These are phyloP conservation scores for Formicarius rufipectus DNA, from an alignment of 2,113 vertebrate species.

Conservation along the genomic window DNA sequence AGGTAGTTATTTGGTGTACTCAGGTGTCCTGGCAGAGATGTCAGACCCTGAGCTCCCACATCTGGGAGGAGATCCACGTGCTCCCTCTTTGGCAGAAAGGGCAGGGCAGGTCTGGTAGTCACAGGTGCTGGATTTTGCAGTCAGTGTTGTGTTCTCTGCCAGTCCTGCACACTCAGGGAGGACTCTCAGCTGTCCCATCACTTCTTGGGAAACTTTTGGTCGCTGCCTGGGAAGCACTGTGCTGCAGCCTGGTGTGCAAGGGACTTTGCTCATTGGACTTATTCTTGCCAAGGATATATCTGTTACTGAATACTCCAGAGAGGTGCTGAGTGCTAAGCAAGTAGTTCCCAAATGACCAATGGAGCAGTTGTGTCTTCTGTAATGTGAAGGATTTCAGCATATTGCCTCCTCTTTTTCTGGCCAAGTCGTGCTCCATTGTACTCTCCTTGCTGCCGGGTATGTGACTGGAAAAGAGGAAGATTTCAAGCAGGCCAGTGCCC, in stretches of 20 bases:
- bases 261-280: background rate
- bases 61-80: background rate
- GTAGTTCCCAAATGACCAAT: background rate
- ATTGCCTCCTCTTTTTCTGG: background rate
- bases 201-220: background rate
- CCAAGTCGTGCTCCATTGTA: rapidly evolving
- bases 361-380: background rate
- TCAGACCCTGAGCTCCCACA: background rate
- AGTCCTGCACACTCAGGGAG: rapidly evolving
- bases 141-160: background rate
- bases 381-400: background rate
- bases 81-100: background rate
- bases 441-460: background rate
- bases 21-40: background rate
- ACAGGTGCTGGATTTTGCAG: background rate
- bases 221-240: background rate
- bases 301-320: background rate
- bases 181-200: background rate
- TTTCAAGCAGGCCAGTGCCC: background rate
- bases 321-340: background rate
- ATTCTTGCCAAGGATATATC: background rate
- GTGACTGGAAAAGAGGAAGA: background rate
- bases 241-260: background rate
- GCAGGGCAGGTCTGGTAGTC: background rate
- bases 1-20: background rate